Conservation (phyloP, 2,797 vertebrate genomes). For the Coluber constrictor region DNA sequence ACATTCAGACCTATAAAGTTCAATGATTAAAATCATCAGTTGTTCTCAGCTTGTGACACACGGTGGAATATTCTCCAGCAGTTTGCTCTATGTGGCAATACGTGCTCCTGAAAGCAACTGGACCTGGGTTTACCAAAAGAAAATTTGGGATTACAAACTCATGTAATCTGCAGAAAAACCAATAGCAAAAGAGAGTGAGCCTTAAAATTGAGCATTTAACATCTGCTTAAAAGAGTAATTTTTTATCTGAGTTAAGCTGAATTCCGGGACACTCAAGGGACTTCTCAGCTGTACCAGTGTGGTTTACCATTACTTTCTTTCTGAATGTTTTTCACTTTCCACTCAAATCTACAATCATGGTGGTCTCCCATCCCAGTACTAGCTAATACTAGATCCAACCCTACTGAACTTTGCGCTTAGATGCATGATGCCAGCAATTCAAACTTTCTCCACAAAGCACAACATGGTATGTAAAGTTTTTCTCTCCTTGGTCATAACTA, state of each 20-base stretch:
- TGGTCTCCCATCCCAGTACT: neutral
- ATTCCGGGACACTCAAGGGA: neutral
- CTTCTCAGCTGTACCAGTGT: neutral
- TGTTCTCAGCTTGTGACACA: neutral
- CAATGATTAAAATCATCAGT: neutral
- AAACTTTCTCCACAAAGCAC: neutral
- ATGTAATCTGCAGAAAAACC: neutral
- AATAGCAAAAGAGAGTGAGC: neutral
- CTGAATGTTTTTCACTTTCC: neutral
- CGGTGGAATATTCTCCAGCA: neutral
- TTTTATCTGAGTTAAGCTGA: neutral
- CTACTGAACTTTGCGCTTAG: neutral
- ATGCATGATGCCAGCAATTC: neutral
- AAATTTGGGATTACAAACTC: neutral
- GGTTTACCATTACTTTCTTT: neutral
- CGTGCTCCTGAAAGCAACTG: neutral
- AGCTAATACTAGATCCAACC: neutral
- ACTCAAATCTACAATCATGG: neutral
- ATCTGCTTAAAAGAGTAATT: neutral
- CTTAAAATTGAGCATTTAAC: neutral
- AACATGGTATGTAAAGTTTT: neutral
- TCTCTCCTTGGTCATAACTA: neutral
- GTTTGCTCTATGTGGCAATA: neutral
- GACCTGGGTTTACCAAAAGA: neutral
- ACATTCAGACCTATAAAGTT: conserved; percentile 4